Evolutionary conservation across 2,888 invertebrate species (phyloP).

Genomic region (Tipula confusa): DNA sequence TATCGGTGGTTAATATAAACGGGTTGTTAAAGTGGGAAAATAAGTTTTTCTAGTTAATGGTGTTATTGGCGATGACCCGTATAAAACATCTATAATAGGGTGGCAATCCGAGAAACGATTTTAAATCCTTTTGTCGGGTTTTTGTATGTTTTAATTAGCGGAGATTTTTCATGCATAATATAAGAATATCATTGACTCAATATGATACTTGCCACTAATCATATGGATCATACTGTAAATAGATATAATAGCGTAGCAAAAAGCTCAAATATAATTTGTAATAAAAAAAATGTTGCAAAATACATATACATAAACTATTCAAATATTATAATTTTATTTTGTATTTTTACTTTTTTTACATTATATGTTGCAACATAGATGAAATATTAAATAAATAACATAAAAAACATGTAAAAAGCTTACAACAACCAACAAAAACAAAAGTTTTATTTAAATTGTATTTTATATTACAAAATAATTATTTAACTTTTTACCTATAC

Average conservation of each 20-base stretch:
- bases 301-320: background rate
- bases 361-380: background rate
- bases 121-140: too few species aligned
- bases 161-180: too few species aligned
- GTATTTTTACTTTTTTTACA: background rate
- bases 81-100: too few species aligned
- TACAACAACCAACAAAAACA: background rate
- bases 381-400: background rate
- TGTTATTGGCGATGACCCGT: too few species aligned
- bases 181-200: too few species aligned
- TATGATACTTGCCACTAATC: too few species aligned
- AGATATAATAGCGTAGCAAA: background rate
- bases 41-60: too few species aligned
- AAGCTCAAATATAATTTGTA: slow-evolving; percentile 6
- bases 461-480: background rate
- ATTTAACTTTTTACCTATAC: slow-evolving; percentile 5
- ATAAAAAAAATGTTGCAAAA: slow-evolving; percentile 1
- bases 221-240: too few species aligned
- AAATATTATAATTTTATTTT: slow-evolving; percentile 5
- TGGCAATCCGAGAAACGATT: too few species aligned
- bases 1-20: too few species aligned
- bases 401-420: background rate
- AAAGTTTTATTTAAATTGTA: slow-evolving; percentile 9
- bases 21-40: too few species aligned
- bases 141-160: too few species aligned